Percentiles rank a stretch among this genome's conserved stretches.
Evolutionary conservation across 2,888 invertebrate genomes (phyloP).

Genomic region (Sympetrum striolatum): DNA sequence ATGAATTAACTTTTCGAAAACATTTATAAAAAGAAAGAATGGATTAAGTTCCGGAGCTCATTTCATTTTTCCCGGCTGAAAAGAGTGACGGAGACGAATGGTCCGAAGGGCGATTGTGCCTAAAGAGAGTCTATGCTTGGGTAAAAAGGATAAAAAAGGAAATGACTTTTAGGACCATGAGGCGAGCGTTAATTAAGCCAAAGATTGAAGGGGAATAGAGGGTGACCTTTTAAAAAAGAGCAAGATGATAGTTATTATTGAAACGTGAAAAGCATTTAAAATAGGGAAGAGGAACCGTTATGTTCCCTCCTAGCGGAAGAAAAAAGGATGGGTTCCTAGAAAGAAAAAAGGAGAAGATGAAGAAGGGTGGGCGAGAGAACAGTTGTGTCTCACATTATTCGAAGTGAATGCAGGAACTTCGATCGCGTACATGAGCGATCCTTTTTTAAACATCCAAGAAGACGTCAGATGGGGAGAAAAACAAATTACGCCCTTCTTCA

Average conservation of each 20-base stretch:
- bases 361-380: not conserved
- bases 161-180: not conserved
- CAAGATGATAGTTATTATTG: slow-evolving; percentile 6
- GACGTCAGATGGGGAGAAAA: not conserved
- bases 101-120: not conserved
- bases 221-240: not conserved
- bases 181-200: not conserved
- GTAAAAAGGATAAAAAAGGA: not conserved
- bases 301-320: not conserved
- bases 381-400: not conserved
- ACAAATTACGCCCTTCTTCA: not conserved
- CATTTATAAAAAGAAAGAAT: not conserved
- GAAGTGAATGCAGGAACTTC: not conserved
- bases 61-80: not conserved
- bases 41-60: not conserved
- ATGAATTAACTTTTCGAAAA: not conserved
- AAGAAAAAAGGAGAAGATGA: not conserved
- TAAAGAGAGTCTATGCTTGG: not conserved
- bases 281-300: not conserved
- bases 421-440: not conserved
- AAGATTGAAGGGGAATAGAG: not conserved
- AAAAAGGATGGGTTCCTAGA: not conserved
- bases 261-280: slow-evolving; percentile 9
- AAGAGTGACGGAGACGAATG: slow-evolving; percentile 30
- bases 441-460: not conserved